Conservation (phyloP, 1,140 invertebrate species). For the Plectus sambesii region DNA sequence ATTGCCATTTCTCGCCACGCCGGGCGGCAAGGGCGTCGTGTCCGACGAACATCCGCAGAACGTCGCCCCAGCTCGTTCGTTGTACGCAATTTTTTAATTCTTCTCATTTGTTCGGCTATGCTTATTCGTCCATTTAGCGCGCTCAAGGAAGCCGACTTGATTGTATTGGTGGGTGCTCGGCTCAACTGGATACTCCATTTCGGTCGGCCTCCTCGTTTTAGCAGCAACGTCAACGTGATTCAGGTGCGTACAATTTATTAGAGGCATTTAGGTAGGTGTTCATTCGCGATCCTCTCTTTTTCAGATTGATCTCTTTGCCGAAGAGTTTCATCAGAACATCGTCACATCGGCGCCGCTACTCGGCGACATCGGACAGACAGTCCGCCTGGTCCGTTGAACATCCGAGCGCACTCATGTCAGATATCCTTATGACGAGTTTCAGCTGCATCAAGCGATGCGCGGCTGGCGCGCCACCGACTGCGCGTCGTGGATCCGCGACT, state of each 20-base stretch:
- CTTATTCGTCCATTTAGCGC: constrained; percentile 51
- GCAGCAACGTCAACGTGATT: constrained; percentile 70
- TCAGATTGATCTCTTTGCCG: constrained; percentile 71
- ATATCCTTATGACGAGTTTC: constrained; percentile 1
- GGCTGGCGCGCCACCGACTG: constrained; percentile 47
- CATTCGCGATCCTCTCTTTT: constrained; percentile 12
- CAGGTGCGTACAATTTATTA: too few relatives aligned
- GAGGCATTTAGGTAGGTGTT: constrained; percentile 6
- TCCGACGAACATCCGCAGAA: constrained; percentile 65
- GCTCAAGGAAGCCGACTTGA: constrained; percentile 71
- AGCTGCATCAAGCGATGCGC: constrained; percentile 51
- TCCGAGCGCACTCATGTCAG: constrained; percentile 8
- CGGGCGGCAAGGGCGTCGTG: constrained; percentile 91
- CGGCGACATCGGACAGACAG: constrained; percentile 61
- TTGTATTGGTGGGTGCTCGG: constrained; percentile 74
- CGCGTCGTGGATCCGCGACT: constrained; percentile 54
- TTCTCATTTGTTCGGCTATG: constrained; percentile 6
- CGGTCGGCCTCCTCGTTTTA: constrained; percentile 72
- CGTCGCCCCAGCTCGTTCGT: constrained; percentile 71
- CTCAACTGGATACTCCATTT: constrained; percentile 97
- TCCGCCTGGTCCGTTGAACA: constrained; percentile 47
- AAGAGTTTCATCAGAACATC: constrained; percentile 82
- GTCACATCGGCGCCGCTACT: constrained; percentile 61
- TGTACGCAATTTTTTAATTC: constrained; percentile 30
- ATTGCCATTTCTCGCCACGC: constrained; percentile 79